These are phyloP conservation scores for Stratiomys singularior DNA, from an alignment of 2,888 invertebrate genomes.

Conservation along the genomic window DNA sequence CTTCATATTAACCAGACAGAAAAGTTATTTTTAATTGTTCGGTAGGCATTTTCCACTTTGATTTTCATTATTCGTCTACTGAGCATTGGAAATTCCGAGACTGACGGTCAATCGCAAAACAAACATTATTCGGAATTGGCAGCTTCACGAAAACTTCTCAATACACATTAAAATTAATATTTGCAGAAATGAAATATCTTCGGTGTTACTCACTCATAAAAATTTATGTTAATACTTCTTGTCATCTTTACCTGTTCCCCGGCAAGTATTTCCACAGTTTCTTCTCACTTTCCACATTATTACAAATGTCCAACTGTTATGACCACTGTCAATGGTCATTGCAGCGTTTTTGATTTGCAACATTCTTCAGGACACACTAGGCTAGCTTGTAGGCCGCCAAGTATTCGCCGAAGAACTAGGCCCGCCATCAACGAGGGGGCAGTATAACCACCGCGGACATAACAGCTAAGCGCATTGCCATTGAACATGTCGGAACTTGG, in stretches of 20 bases:
- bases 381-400: conserved; percentile 27
- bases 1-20: too few relatives aligned
- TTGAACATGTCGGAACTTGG: conserved; percentile 36
- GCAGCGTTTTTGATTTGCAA: conserved; percentile 28
- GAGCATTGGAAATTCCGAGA: too few relatives aligned
- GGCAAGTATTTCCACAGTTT: background rate
- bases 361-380: conserved; percentile 36
- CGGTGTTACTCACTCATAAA: background rate
- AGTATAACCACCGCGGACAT: background rate
- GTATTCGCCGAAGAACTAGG: background rate
- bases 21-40: too few relatives aligned
- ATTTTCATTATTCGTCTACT: too few relatives aligned
- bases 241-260: conserved; percentile 3
- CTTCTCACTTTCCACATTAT: conserved; percentile 36
- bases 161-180: conserved; percentile 27
- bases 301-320: conserved; percentile 34
- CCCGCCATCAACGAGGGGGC: background rate
- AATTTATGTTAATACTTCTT: conserved; percentile 30
- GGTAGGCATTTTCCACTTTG: too few relatives aligned
- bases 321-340: conserved; percentile 23
- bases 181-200: conserved; percentile 13
- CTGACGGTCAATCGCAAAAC: too few relatives aligned
- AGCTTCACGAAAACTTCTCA: too few relatives aligned
- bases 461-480: background rate
- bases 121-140: too few relatives aligned